These are phyloP conservation scores for Uria aalge DNA, from an alignment of 2,113 vertebrate genomes.

Conservation along the genomic window DNA sequence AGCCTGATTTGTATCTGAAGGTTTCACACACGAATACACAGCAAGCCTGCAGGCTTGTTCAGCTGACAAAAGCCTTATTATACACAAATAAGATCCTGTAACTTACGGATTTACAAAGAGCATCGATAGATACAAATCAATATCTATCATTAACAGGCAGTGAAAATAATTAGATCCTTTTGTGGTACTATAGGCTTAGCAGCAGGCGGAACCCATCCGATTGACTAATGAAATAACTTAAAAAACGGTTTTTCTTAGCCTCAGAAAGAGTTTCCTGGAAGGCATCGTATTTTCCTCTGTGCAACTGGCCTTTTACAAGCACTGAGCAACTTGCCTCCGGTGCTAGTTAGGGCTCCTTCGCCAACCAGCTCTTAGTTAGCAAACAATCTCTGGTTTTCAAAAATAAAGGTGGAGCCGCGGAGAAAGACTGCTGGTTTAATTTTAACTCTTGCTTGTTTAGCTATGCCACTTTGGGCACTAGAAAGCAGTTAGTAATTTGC, in stretches of 20 bases:
- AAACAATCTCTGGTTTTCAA: background rate
- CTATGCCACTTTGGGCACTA: background rate
- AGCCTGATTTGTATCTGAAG: background rate
- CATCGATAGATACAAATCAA: background rate
- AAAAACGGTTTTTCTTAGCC: background rate
- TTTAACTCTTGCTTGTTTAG: background rate
- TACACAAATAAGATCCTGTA: background rate
- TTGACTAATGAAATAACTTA: background rate
- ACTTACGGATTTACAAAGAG: background rate
- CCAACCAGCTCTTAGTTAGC: background rate
- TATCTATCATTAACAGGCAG: background rate
- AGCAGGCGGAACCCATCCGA: background rate
- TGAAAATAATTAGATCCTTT: background rate
- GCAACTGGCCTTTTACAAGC: background rate
- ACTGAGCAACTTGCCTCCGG: background rate
- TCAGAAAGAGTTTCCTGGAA: background rate
- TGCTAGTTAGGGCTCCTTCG: background rate
- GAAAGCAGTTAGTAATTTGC: background rate
- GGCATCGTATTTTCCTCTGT: background rate
- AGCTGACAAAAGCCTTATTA: background rate
- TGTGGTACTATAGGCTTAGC: background rate
- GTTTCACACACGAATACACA: background rate
- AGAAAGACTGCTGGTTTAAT: background rate
- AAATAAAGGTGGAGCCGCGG: background rate
- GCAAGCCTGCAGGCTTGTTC: background rate